phyloP scores from a whole-genome alignment of 2,888 invertebrate species.

The Andrena hattorfiana region DNA sequence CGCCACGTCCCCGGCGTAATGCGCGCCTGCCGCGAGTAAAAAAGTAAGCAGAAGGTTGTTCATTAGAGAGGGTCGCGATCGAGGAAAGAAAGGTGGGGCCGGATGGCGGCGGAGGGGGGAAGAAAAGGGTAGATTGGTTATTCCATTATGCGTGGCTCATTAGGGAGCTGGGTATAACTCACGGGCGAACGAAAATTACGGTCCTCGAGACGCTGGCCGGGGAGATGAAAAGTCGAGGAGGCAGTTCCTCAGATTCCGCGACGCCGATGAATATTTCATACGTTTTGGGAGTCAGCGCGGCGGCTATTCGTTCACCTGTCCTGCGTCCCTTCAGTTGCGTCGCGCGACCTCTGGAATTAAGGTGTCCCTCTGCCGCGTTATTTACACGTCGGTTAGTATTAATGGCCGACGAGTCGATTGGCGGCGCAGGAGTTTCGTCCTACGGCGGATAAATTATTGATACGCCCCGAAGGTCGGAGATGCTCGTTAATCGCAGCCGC shows the following conservation, averaged over 20 bases:
- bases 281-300: conserved; percentile 41
- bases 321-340: neutral
- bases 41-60: conserved; percentile 43
- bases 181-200: conserved; percentile 67
- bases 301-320: conserved; percentile 38
- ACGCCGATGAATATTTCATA: conserved; percentile 62
- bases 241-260: conserved; percentile 46
- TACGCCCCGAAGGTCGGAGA: conserved; percentile 19
- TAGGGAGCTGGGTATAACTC: conserved; percentile 67
- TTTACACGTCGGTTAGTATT: conserved; percentile 43
- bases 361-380: conserved; percentile 43
- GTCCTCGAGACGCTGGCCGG: conserved; percentile 35
- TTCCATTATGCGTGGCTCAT: conserved; percentile 73
- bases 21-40: conserved; percentile 8
- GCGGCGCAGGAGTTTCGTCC: conserved; percentile 11
- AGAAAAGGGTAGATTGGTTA: conserved; percentile 67
- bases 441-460: conserved; percentile 41
- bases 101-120: conserved; percentile 10
- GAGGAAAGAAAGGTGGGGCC: neutral
- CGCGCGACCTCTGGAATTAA: conserved; percentile 25
- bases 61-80: conserved; percentile 54
- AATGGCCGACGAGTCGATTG: conserved; percentile 16
- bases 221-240: conserved; percentile 64
- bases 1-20: conserved; percentile 6
- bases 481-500: conserved; percentile 47